Base-by-base conservation (phyloP, 2,797 vertebrate genomes). In the Thaleichthys pacificus region DNA sequence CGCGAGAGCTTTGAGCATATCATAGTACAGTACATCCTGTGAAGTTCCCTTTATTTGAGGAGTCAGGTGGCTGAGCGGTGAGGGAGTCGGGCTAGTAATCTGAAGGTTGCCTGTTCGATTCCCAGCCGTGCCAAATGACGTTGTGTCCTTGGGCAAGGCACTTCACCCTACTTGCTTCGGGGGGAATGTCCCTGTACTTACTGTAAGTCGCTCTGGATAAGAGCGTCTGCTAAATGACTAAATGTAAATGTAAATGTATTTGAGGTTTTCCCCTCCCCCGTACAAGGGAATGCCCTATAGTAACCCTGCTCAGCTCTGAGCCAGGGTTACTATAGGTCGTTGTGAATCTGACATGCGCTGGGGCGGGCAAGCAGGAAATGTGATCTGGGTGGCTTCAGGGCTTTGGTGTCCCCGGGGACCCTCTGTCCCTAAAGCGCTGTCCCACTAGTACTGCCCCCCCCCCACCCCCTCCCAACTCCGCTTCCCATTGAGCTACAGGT, bases 241-340 rank as follows among this genome's bases (percentile, higher is more conserved):
- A n/a, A n/a, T n/a, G n/a, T n/a, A n/a, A n/a, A n/a, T n/a, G n/a
- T n/a, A n/a, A n/a, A n/a, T n/a, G n/a, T 42, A 42, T 80, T 80
- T 80, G 42, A 49, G 47, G 32, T 26, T 61, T 21, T 57, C 49
- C 62, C 9, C 66, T 21, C 15, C 67, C 60, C 65, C 49, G 4
- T 76, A 73, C 82, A 85, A 80, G 69, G 30, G 24, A 80, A 80
- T 93, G 96, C 77, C 95, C 95, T 91, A 76, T 87, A 96, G 95
- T 99, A 98, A 99, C 97, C 96, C 86, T 78, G 69, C 32, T 35
- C 4, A 24, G 1, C 85, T 77, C 83, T 67, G 69, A 84, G 81
- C 77, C 69, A 66, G 92, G 95, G 95, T 97, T 97, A 98, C 93
- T 97, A 63, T 78, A 94, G 96, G 94, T 97, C 94, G 80, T 90